Conservation (phyloP, 1,140 invertebrate genomes). For the Drosophila asahinai region DNA sequence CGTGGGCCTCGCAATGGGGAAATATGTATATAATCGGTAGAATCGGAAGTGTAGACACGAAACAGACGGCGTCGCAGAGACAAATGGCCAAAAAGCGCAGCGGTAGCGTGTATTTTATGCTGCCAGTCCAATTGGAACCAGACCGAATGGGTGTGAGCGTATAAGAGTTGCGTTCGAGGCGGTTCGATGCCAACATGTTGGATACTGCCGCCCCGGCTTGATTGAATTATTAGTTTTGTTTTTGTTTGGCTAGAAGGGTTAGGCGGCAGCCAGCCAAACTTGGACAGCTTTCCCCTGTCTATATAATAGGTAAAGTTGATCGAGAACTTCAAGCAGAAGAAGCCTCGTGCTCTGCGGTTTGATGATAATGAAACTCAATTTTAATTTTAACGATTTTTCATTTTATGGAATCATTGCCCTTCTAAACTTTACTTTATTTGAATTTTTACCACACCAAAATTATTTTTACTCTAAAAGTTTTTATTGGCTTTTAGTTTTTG, state of each 20-base stretch:
- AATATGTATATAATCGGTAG: not conserved
- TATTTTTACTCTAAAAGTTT: constrained; percentile 11
- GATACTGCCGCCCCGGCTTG: not conserved
- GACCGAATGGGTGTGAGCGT: constrained; percentile 22
- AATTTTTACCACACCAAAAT: not conserved
- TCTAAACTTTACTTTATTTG: not conserved
- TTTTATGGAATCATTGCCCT: not conserved
- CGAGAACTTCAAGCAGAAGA: constrained; percentile 6
- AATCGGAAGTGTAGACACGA: constrained; percentile 21
- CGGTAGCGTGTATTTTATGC: constrained; percentile 73
- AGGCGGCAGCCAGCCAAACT: not conserved
- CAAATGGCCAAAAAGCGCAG: constrained; percentile 73
- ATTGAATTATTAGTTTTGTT: constrained; percentile 30
- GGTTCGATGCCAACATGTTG: constrained; percentile 37
- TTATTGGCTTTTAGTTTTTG: constrained; percentile 3
- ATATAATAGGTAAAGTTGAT: constrained; percentile 19
- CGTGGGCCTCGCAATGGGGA: constrained; percentile 21
- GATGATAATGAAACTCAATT: constrained; percentile 5
- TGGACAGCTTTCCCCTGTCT: not conserved
- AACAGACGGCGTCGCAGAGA: constrained; percentile 60
- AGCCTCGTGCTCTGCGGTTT: not conserved
- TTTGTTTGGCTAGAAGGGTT: constrained; percentile 7
- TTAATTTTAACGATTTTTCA: too few relatives aligned
- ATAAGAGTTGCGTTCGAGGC: constrained; percentile 48
- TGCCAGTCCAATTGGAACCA: constrained; percentile 31